Evolutionary conservation across 2,888 invertebrate species (phyloP).

Genomic region (Mellilla xanthometata): DNA sequence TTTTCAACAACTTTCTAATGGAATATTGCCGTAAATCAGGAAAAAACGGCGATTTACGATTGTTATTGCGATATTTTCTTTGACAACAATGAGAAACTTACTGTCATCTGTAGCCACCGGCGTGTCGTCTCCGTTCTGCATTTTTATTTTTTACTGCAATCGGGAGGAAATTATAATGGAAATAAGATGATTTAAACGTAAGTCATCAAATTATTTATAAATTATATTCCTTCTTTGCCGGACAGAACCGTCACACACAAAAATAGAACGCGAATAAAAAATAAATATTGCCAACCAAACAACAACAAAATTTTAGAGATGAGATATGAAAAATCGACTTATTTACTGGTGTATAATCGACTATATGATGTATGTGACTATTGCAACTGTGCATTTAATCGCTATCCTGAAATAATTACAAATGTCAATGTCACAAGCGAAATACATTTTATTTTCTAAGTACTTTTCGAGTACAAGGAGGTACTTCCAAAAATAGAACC

Average conservation of each 20-base stretch:
- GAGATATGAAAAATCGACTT: conserved; percentile 2
- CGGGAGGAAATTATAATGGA: conserved; percentile 55
- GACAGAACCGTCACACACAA: conserved; percentile 81
- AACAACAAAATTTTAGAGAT: conserved; percentile 29
- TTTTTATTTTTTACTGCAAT: conserved; percentile 64
- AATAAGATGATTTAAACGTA: conserved; percentile 57
- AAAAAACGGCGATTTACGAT: conserved; percentile 58
- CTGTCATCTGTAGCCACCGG: conserved; percentile 63
- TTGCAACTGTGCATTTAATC: no score
- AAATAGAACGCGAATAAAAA: conserved; percentile 82
- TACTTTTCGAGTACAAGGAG: no score
- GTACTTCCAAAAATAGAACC: no score
- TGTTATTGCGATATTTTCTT: conserved; percentile 58
- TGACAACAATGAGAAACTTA: conserved; percentile 67
- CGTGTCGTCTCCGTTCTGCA: conserved; percentile 78
- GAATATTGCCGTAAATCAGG: conserved; percentile 43
- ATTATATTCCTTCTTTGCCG: conserved; percentile 61
- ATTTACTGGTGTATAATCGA: background rate
- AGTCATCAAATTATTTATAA: conserved; percentile 69
- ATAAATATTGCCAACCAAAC: conserved; percentile 69
- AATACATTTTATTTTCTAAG: no score
- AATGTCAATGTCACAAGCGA: no score
- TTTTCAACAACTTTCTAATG: conserved; percentile 28
- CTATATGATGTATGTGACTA: no score
- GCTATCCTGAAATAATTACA: no score